Percentiles rank a stretch among this genome's conserved stretches.
These are phyloP conservation scores for Trissolcus brochymenae DNA, from an alignment of 2,888 invertebrate genomes.

Conservation along the genomic window DNA sequence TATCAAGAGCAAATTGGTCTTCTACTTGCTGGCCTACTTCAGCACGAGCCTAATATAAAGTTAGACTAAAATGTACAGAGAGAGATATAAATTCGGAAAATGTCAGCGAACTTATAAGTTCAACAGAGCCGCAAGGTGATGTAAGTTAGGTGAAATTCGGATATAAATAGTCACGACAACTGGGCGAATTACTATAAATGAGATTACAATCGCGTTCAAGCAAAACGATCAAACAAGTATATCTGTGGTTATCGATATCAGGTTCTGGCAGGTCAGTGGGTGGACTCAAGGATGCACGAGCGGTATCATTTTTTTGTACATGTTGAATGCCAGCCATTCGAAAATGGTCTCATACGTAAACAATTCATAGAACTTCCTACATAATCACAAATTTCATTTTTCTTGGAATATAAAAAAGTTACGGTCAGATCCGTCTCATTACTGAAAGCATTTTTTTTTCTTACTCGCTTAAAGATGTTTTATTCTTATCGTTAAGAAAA, in stretches of 20 bases:
- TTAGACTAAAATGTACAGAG: neutral
- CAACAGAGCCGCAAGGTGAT: neutral
- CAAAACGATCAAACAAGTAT: constrained; percentile 17
- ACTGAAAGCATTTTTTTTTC: no score
- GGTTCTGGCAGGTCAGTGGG: constrained; percentile 59
- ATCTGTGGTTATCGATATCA: constrained; percentile 41
- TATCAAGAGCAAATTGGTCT: no score
- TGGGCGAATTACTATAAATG: constrained; percentile 22
- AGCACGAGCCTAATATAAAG: neutral
- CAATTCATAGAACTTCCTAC: no score
- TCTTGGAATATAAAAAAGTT: no score
- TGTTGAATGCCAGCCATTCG: no score
- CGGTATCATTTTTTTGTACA: no score
- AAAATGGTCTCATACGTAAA: no score
- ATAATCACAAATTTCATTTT: no score
- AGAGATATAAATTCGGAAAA: neutral
- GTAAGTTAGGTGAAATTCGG: neutral
- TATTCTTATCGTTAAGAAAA: no score
- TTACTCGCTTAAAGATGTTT: no score
- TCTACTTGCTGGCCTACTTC: no score
- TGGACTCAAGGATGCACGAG: constrained; percentile 45
- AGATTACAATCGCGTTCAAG: constrained; percentile 29
- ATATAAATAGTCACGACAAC: constrained; percentile 14
- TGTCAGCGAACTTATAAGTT: neutral
- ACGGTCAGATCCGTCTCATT: no score